These are phyloP conservation scores for Cygnus atratus DNA, from an alignment of 2,113 vertebrate genomes.

Conservation along the genomic window DNA sequence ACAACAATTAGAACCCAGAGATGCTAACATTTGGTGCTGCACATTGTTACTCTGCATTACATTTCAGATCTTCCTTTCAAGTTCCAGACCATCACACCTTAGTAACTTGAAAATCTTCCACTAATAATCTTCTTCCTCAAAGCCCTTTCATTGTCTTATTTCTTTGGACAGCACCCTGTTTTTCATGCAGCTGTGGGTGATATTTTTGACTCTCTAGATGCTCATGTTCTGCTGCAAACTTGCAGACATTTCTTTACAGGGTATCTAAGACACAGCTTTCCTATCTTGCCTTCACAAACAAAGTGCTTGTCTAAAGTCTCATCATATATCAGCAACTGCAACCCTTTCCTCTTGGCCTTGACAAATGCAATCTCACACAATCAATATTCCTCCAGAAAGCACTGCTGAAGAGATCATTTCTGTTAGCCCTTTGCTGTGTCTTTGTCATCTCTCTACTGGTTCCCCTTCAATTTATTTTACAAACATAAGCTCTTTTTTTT, in stretches of 20 bases:
- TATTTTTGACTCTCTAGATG: background rate
- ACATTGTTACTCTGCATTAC: background rate
- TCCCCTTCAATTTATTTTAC: background rate
- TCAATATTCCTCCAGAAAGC: constrained; percentile 14
- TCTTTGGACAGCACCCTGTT: background rate
- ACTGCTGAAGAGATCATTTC: background rate
- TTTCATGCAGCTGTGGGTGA: background rate
- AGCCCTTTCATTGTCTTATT: background rate
- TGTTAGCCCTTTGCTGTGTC: background rate
- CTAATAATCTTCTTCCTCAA: background rate
- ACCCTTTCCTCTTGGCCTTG: background rate
- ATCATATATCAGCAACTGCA: background rate
- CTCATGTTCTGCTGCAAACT: background rate
- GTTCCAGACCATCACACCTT: background rate
- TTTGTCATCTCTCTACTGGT: background rate
- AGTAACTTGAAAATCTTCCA: background rate
- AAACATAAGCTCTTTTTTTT: background rate
- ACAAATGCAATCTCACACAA: background rate
- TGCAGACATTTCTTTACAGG: background rate
- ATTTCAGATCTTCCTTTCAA: background rate
- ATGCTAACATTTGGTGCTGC: constrained; percentile 12
- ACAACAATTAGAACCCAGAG: background rate
- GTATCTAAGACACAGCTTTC: background rate
- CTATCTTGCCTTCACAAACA: background rate
- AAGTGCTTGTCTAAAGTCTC: background rate